Evolutionary conservation across 1,140 invertebrate genomes (phyloP), one percentile per base, ranked within the genome.

Genomic region (Drosophila biarmipes): DNA sequence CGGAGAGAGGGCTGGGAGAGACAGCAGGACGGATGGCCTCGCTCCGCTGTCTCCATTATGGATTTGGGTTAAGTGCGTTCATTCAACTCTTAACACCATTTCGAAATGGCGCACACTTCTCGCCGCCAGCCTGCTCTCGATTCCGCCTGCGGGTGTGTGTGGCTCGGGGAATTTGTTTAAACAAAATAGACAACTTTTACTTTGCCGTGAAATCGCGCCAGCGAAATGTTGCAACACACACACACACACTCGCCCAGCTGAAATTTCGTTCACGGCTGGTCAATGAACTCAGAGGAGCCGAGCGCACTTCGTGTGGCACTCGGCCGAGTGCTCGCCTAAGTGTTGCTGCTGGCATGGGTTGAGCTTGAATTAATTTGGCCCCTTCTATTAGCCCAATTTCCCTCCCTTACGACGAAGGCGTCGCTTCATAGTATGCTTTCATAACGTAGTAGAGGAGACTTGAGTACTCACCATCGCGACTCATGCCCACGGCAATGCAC

Each of bases 401-500:
- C 12, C 21, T 27, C 19, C 29, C n/a, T 5, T 14, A 15, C 11
- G 43, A 29, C 27, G 31, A 48, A 31, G 40, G 51, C n/a, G n/a
- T n/a, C n/a, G n/a, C n/a, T 67, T 56, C 57, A 49, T 64, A 51
- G 42, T 59, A 31, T 31, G 10, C 2, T 31, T 10, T 46, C 21
- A 19, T 34, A 24, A 2, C 14, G 34, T 14, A 27, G 21, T 21
- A 21, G 27, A 42, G 29, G 21, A 38, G 10, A 35, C n/a, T n/a
- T 31, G 40, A 8, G 34, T 69, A 94, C 95, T 95, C 89, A 99
- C 98, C 98, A 95, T 99, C 98, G 94, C 98, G 95, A 93, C 97
- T 98, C 98, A 99, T 99, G 92, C 98, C 98, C 73, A 99, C 98
- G 55, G 97, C 96, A 92, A 99, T 98, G 94, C 98, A 99, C 94